Conservation (phyloP, 2,888 invertebrate species). For the Ceriagrion tenellum region DNA sequence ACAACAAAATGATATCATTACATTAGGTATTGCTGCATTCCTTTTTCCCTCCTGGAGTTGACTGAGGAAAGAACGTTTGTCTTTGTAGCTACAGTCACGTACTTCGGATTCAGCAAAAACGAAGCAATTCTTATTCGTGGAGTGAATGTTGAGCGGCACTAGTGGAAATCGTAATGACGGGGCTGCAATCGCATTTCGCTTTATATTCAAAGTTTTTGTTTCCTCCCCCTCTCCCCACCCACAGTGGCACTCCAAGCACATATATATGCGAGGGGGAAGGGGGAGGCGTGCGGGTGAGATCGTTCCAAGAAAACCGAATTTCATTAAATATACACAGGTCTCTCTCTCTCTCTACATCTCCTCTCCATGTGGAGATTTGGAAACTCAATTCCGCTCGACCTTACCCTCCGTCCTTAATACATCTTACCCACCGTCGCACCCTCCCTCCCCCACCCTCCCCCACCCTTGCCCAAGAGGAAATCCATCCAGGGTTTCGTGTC, state of each 20-base stretch:
- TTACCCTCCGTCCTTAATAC: background rate
- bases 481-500: constrained; percentile 54
- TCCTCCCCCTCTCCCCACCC: background rate
- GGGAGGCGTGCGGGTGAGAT: background rate
- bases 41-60: background rate
- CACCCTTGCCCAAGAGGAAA: background rate
- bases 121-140: background rate
- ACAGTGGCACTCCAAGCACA: constrained; percentile 3
- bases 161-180: constrained; percentile 39
- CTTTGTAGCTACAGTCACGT: background rate
- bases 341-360: background rate
- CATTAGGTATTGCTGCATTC: background rate
- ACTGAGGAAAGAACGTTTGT: background rate
- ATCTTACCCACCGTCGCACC: background rate
- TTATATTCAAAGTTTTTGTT: background rate
- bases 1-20: constrained; percentile 1
- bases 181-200: constrained; percentile 37
- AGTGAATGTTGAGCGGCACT: constrained; percentile 51
- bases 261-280: background rate
- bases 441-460: too few relatives aligned
- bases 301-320: constrained; percentile 41
- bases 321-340: constrained; percentile 37
- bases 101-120: background rate
- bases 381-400: constrained; percentile 13
- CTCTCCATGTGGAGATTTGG: constrained; percentile 57